phyloP scores from a whole-genome alignment of 2,113 vertebrate species.

The Gallinago jamesoni region DNA sequence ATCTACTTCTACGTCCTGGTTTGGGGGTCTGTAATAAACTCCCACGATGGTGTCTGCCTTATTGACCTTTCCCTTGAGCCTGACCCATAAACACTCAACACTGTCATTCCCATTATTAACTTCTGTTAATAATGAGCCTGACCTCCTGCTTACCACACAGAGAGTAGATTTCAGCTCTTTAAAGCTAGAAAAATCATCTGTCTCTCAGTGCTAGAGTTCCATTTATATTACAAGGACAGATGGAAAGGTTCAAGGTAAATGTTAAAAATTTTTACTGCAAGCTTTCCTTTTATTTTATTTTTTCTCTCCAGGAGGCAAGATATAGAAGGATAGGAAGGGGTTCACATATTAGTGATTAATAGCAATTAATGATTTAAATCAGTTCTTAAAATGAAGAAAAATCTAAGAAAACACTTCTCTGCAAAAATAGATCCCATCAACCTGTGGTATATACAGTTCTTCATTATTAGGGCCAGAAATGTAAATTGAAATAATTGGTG shows the following conservation, averaged over 20 bases:
- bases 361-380: neutral
- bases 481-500: neutral
- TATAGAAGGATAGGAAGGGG: neutral
- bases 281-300: neutral
- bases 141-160: neutral
- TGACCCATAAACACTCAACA: no score
- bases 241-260: neutral
- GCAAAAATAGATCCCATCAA: neutral
- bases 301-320: neutral
- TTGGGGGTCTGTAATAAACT: no score
- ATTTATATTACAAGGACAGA: neutral
- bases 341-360: neutral
- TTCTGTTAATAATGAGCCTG: no score
- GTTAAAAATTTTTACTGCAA: neutral
- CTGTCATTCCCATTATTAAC: no score
- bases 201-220: neutral
- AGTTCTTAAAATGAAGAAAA: neutral
- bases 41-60: no score
- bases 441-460: neutral
- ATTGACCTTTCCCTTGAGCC: no score
- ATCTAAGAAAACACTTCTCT: neutral
- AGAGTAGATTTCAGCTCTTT: neutral
- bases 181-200: neutral
- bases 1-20: no score
- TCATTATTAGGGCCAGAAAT: neutral